These are phyloP conservation scores for Sminthurides bifidus DNA, from an alignment of 1,140 invertebrate species.

Conservation along the genomic window DNA sequence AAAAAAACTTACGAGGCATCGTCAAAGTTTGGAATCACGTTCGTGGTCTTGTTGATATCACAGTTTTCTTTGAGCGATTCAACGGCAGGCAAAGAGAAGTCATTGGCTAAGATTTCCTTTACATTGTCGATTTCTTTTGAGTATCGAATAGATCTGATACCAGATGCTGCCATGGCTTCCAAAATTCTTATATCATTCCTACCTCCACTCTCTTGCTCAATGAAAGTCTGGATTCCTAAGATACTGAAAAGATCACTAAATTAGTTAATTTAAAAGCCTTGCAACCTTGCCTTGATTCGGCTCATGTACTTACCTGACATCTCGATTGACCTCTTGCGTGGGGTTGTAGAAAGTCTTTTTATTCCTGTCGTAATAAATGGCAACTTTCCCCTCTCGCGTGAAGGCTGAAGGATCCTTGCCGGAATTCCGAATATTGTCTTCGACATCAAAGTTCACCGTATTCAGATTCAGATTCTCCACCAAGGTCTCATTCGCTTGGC, in stretches of 20 bases:
- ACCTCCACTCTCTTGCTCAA: constrained; percentile 13
- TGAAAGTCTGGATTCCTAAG: constrained; percentile 35
- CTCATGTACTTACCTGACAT: constrained; percentile 57
- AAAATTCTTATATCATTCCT: constrained; percentile 47
- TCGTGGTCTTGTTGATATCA: constrained; percentile 58
- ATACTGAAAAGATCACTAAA: constrained; percentile 36
- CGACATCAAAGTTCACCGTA: no score
- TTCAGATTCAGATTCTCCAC: no score
- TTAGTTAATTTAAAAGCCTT: constrained; percentile 7
- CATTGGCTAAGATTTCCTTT: constrained; percentile 80
- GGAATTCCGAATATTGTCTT: no score
- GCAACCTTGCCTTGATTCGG: background rate
- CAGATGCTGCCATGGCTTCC: constrained; percentile 90
- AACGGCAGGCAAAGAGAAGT: constrained; percentile 77
- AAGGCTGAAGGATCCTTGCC: no score
- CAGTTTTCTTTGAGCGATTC: constrained; percentile 75
- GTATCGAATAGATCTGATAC: constrained; percentile 88
- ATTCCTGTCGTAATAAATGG: constrained; percentile 47
- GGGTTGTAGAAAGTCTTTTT: constrained; percentile 91
- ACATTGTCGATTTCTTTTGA: constrained; percentile 82
- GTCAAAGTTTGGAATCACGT: constrained; percentile 59
- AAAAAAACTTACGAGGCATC: constrained; percentile 61
- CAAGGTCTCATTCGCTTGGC: no score
- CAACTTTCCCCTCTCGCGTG: constrained; percentile 66
- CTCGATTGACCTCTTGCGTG: constrained; percentile 93